phyloP scores from a whole-genome alignment of 1,140 invertebrate species.

The Heliconius melpomene region DNA sequence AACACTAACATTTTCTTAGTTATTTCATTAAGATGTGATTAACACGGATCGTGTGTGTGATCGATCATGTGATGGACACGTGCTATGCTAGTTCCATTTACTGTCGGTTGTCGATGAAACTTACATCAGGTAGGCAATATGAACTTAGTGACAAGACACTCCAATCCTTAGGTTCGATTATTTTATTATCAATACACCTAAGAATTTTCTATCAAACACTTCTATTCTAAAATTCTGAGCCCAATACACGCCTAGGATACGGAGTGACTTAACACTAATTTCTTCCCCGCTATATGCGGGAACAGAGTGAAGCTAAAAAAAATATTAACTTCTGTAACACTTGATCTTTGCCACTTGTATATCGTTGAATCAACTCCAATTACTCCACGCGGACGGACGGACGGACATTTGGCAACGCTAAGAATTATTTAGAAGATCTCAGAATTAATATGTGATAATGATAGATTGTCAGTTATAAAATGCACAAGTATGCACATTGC shows the following conservation, averaged over 20 bases:
- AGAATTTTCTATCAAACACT: too few relatives aligned
- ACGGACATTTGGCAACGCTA: conserved; percentile 48
- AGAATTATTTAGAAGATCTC: conserved; percentile 48
- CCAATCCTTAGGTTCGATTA: too few relatives aligned
- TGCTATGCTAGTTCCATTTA: too few relatives aligned
- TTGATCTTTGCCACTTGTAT: conserved; percentile 21
- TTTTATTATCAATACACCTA: too few relatives aligned
- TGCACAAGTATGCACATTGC: neutral
- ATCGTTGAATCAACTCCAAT: conserved; percentile 32
- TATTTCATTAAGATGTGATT: too few relatives aligned
- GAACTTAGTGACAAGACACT: too few relatives aligned
- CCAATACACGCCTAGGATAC: neutral
- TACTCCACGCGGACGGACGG: conserved; percentile 30
- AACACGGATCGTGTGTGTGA: too few relatives aligned
- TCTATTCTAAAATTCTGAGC: too few relatives aligned
- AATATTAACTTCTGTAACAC: neutral
- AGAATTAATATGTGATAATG: conserved; percentile 30
- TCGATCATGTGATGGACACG: too few relatives aligned
- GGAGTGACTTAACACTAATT: neutral
- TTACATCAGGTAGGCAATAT: too few relatives aligned
- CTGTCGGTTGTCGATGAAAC: too few relatives aligned
- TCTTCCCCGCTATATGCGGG: neutral
- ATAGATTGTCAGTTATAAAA: conserved; percentile 12
- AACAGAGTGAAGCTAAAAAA: neutral
- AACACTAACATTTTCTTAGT: too few relatives aligned